phyloP scores from a whole-genome alignment of 2,888 invertebrate genomes.

The Andrena camellia region DNA sequence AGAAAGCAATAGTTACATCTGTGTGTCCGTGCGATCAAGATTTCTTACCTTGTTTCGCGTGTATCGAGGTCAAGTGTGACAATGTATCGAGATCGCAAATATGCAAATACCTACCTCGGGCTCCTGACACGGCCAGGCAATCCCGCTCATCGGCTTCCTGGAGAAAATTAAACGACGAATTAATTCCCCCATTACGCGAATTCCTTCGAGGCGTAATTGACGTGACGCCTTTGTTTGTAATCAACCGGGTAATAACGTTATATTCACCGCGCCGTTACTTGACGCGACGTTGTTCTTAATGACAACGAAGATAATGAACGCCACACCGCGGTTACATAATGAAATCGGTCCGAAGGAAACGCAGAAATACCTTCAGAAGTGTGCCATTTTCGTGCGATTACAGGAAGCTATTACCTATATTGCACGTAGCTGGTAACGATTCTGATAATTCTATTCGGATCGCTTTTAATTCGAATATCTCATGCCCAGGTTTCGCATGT shows the following conservation, averaged over 20 bases:
- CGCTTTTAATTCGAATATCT: too few species aligned
- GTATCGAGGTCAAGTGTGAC: constrained; percentile 65
- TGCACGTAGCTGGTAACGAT: not conserved
- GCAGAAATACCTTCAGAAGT: not conserved
- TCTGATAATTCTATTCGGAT: not conserved
- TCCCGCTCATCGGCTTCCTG: constrained; percentile 33
- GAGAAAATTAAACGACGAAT: constrained; percentile 44
- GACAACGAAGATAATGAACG: constrained; percentile 14
- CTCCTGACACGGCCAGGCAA: constrained; percentile 25
- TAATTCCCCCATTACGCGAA: constrained; percentile 47
- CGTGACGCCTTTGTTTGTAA: constrained; percentile 41
- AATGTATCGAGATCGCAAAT: constrained; percentile 55
- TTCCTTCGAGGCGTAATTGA: constrained; percentile 43
- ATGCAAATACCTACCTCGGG: constrained; percentile 53
- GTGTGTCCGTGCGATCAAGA: constrained; percentile 39
- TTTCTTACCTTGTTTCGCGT: constrained; percentile 51
- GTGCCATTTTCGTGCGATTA: not conserved
- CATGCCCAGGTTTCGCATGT: too few species aligned
- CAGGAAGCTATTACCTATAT: not conserved
- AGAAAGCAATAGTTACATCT: constrained; percentile 30
- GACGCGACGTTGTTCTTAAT: constrained; percentile 16
- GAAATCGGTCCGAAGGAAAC: not conserved
- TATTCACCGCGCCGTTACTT: constrained; percentile 39
- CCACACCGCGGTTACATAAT: constrained; percentile 7
- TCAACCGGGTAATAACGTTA: constrained; percentile 33